phyloP scores from a whole-genome alignment of 2,888 invertebrate genomes.

The Diarsia brunnea region DNA sequence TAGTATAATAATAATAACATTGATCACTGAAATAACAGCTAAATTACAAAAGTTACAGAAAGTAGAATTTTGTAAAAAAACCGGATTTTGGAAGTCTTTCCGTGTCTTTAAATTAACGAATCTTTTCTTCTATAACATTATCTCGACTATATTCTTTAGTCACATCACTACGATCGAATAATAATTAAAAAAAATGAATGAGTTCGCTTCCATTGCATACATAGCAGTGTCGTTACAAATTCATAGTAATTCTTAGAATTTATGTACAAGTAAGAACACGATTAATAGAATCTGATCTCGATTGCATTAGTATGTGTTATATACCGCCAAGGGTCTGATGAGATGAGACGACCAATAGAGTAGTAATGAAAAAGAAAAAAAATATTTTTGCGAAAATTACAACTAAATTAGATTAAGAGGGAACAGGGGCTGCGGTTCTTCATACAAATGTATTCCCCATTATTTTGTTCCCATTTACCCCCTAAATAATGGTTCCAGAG shows the following conservation, averaged over 20 bases:
- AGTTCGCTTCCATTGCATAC: slow-evolving; percentile 1
- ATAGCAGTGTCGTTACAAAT: neutral
- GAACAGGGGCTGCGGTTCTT: no score
- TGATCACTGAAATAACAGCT: neutral
- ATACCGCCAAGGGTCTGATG: slow-evolving; percentile 17
- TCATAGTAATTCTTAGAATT: slow-evolving; percentile 21
- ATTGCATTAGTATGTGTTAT: slow-evolving; percentile 36
- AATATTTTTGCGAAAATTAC: neutral
- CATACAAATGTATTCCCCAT: no score
- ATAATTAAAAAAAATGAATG: slow-evolving; percentile 28
- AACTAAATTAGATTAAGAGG: neutral
- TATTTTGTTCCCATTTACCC: no score
- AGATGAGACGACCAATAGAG: neutral
- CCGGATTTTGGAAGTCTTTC: no score
- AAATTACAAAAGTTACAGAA: neutral
- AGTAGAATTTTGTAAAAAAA: neutral
- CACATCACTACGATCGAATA: slow-evolving; percentile 18
- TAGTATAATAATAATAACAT: neutral
- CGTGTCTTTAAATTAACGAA: no score
- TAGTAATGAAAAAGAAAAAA: neutral
- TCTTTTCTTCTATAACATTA: no score
- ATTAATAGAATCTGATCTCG: slow-evolving; percentile 37
- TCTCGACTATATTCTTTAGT: neutral
- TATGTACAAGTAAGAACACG: slow-evolving; percentile 14
- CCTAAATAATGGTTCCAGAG: no score